These are phyloP conservation scores for Leptocoma aspasia DNA, from an alignment of 2,113 vertebrate genomes.

Conservation along the genomic window DNA sequence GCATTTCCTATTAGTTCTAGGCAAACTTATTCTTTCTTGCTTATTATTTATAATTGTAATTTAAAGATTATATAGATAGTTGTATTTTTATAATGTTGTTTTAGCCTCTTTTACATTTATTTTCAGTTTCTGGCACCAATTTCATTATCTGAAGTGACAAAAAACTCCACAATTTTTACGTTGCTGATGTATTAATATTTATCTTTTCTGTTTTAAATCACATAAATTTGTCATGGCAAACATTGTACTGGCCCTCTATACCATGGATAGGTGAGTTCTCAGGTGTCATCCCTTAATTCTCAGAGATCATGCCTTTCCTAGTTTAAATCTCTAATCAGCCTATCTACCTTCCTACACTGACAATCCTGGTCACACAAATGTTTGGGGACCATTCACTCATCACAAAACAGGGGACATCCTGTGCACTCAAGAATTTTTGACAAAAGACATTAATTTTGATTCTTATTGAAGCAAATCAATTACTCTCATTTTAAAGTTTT, in stretches of 20 bases:
- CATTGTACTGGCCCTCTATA: neutral
- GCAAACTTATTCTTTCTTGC: neutral
- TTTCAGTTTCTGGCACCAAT: neutral
- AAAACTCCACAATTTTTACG: neutral
- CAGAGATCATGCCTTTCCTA: neutral
- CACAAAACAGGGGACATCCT: neutral
- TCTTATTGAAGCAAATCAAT: constrained; percentile 25
- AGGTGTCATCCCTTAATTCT: neutral
- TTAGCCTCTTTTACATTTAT: neutral
- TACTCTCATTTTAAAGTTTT: constrained; percentile 28
- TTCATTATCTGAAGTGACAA: neutral
- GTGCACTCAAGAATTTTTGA: neutral
- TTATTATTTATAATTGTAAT: neutral
- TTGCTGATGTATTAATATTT: neutral
- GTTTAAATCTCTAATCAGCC: neutral
- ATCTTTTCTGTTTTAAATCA: neutral
- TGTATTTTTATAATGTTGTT: neutral
- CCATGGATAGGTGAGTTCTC: neutral
- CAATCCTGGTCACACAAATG: neutral
- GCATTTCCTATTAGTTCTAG: neutral
- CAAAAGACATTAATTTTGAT: neutral
- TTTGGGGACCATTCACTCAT: neutral
- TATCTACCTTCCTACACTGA: neutral
- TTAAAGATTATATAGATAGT: neutral
- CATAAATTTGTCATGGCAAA: neutral